Conservation (phyloP, 2,113 vertebrate species). For the Gallinago jamesoni region DNA sequence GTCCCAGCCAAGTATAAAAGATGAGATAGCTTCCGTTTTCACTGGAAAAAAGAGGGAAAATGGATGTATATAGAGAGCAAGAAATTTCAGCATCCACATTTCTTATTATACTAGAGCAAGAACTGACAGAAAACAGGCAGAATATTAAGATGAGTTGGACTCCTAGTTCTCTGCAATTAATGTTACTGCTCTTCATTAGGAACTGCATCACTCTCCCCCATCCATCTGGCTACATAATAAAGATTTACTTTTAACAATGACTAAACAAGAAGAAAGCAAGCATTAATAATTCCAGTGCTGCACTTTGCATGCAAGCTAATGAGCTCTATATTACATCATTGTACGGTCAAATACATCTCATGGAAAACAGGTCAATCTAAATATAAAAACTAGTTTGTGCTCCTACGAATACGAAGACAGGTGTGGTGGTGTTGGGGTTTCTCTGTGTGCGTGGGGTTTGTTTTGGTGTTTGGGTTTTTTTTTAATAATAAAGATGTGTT, state of each 20-base stretch:
- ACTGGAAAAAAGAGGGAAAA: background rate
- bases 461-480: background rate
- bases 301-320: background rate
- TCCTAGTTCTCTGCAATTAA: background rate
- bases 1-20: background rate
- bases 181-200: background rate
- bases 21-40: background rate
- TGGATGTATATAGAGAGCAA: background rate
- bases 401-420: background rate
- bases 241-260: background rate
- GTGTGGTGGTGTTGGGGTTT: fast-evolving
- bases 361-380: background rate
- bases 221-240: background rate
- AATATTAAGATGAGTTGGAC: background rate
- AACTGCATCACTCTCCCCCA: background rate
- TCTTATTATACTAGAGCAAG: background rate
- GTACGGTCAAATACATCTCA: background rate
- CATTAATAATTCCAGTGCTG: background rate
- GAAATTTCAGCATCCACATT: background rate
- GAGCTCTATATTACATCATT: background rate
- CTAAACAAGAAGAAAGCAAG: background rate
- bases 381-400: background rate
- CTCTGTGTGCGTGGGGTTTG: background rate
- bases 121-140: background rate
- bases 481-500: background rate